Evolutionary conservation across 2,888 invertebrate genomes (phyloP).

Genomic region (Ctena decussata): DNA sequence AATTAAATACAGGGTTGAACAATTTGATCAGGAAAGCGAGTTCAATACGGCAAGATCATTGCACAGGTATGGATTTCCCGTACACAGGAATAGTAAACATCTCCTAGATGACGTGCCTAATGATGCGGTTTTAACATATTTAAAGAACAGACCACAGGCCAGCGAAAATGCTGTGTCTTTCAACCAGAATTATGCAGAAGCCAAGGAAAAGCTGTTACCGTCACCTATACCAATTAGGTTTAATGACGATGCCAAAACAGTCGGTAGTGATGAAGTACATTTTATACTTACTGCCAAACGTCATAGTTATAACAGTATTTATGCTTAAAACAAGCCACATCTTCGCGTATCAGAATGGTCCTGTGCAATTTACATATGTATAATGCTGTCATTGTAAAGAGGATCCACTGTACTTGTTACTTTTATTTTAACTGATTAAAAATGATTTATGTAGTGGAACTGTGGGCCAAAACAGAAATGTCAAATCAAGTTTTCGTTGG

Average conservation of each 20-base stretch:
- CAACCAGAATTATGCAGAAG: constrained; percentile 9
- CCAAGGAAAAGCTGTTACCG: background rate
- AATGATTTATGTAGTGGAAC: no score
- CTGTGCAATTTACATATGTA: no score
- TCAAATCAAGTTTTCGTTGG: no score
- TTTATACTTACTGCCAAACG: background rate
- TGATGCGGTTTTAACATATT: constrained; percentile 32
- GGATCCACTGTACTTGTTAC: no score
- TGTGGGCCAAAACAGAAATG: no score
- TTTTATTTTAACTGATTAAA: no score
- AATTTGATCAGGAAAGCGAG: background rate
- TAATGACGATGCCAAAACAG: constrained; percentile 11
- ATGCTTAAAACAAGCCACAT: background rate
- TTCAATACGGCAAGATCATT: background rate
- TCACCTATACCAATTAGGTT: constrained; percentile 43
- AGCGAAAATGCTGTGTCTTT: constrained; percentile 13
- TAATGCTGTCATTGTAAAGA: no score
- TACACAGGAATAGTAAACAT: constrained; percentile 32
- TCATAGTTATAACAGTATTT: background rate
- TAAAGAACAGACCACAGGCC: constrained; percentile 8
- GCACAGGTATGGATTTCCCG: constrained; percentile 14
- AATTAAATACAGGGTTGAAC: background rate
- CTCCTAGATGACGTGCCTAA: constrained; percentile 16
- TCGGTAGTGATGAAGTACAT: constrained; percentile 24
- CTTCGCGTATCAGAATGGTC: no score